Base-by-base conservation (phyloP, 2,113 vertebrate species). In the Gymnogyps californianus region DNA sequence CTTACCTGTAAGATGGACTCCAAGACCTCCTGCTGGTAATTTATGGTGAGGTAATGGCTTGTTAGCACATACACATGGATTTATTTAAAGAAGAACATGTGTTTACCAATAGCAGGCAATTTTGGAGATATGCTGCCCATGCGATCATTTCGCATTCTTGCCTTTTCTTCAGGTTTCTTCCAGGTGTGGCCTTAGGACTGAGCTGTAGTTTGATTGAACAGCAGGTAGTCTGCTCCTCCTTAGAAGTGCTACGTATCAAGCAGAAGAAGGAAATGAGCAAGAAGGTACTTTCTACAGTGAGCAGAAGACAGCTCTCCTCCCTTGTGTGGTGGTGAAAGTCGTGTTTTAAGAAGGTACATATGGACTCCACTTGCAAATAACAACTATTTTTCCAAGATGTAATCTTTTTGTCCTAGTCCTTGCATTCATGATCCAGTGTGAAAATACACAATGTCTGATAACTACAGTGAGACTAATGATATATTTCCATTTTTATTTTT, bases 161-260 rank as follows among this genome's bases (percentile, higher is more conserved):
- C 51, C 36, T 83, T 88, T 67, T 36, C 59, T 82, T 74, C 52
- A 69, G 40, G 12, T 77, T 54, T 83, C 66, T 92, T 52, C 24
- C 85, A 85, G 70, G 61, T 34, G 25, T 72, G 36, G 24, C 75
- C 34, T 49, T 16, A 29, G 62, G 62, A 29, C 20, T 52, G 71
- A 61, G 66, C 57, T 55, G 38, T 3, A 28, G 36, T 6, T 65
- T 38, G 54, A 52, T 1, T 28, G 17, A 64, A 36, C 34, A 77
- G 51, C 54, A n/a, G 3, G 15, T n/a, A 8, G 13, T 25, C 36
- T 36, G 28, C 42, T 71, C 29, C 44, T 75, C 32, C 74, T 59
- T 10, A 8, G 9, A 51, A 42, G 42, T 10, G 28, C 24, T 59
- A 4, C 0, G 0, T 8, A 8, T 26, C 32, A 36, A 69, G 57